Percentiles rank a stretch among this genome's conserved stretches.
Conservation (phyloP, 2,888 invertebrate species). For the Gryllus longicercus region DNA sequence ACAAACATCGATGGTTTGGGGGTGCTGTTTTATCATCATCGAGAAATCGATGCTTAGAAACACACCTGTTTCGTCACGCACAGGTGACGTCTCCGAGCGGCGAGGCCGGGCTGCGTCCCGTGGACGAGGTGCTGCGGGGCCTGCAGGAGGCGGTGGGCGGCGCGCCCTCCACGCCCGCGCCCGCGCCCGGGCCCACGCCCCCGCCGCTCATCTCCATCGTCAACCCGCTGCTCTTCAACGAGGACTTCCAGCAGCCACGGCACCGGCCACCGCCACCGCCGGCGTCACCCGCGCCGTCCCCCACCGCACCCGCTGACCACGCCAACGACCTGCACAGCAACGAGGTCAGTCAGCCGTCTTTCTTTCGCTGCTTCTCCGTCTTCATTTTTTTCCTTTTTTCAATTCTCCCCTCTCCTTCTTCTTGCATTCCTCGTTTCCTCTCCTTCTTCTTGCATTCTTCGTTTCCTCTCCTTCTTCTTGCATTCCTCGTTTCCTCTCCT, state of each 20-base stretch:
- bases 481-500: no score
- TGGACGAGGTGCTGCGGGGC: not conserved
- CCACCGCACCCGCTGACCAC: not conserved
- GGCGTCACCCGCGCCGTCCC: not conserved
- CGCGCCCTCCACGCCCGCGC: not conserved
- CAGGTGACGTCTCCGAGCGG: no score
- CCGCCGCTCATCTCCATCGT: not conserved
- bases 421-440: no score
- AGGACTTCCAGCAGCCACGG: not conserved
- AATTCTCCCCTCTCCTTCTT: no score
- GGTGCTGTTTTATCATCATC: no score
- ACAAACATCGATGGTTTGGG: no score
- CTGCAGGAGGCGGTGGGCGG: not conserved
- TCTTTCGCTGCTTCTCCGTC: no score
- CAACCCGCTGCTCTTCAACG: not conserved
- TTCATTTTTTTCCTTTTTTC: no score
- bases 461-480: no score
- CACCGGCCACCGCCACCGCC: not conserved
- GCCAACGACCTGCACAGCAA: not conserved
- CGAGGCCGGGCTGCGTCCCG: slow-evolving; percentile 45
- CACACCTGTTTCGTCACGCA: no score
- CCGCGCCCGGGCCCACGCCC: not conserved
- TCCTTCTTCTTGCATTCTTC: no score
- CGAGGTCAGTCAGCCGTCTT: not conserved
- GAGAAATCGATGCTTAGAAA: no score